Evolutionary conservation across 2,888 invertebrate species (phyloP), one percentile per base, ranked within the genome.

Genomic region (Acrobeloides nanus): DNA sequence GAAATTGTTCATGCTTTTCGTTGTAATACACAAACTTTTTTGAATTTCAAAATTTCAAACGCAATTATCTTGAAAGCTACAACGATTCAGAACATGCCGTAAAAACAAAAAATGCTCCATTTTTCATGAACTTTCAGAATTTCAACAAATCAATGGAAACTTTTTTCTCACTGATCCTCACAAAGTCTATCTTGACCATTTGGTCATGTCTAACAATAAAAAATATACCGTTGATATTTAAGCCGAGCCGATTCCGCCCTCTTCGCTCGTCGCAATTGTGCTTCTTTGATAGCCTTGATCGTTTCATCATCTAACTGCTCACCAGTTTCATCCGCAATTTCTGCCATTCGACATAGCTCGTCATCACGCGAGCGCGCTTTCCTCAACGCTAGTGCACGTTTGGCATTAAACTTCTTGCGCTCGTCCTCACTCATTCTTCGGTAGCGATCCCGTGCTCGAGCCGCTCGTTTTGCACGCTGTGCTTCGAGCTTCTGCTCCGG

Each of bases 361-460:
- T 49, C 50, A 37, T 49, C 50, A 10, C 50, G 42, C 7, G 37
- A 29, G 10, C 50, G 39, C 8, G 50, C 50, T 18, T 38, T 35
- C 4, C 49, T 38, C 18, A 49, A 29, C 6, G 50, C 51, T 1
- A 35, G 18, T 8, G 50, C 50, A 18, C 50, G 21, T 8, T 38
- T 32, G 12, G 50, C 51, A 23, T 49, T 49, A 23, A 49, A 49
- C 21, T 44, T 20, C 37, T 48, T 49, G n/a, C 51, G 21, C 17
- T 49, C 51, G 20, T 38, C 53, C 40, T 37, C 51, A 40, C 32
- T 24, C 50, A 49, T 49, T 4, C 51, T 33, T 17, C 40, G 51
- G 27, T 49, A 49, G 8, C 50, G 24, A 12, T 48, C 23, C 12
- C 50, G 39, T 10, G 50, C 50, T 18, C 50, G 7, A 7, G 37